phyloP scores from a whole-genome alignment of 2,113 vertebrate species.

The Ailuropoda melanoleuca region DNA sequence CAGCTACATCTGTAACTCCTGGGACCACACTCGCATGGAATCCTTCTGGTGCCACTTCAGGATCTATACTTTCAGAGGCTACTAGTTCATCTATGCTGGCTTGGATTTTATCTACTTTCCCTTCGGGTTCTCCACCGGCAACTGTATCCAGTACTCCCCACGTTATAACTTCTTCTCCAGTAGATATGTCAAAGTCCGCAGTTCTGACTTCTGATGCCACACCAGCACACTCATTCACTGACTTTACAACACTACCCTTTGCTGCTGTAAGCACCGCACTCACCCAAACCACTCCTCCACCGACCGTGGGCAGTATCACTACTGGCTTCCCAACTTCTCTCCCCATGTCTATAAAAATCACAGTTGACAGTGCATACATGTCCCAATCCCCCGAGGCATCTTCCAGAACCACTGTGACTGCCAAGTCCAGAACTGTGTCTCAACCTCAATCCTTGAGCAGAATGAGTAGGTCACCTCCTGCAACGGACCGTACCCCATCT shows the following conservation, averaged over 20 bases:
- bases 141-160: not conserved
- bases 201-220: slow-evolving; percentile 5
- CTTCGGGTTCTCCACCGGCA: not conserved
- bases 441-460: not conserved
- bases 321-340: not conserved
- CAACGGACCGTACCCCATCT: not conserved
- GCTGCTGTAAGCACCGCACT: not conserved
- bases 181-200: not conserved
- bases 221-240: not conserved
- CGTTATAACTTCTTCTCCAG: not conserved
- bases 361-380: not conserved
- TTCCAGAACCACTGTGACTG: slow-evolving; percentile 1
- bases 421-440: slow-evolving; percentile 23
- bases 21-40: not conserved
- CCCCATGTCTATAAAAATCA: not conserved
- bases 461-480: slow-evolving; percentile 21
- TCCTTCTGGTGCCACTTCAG: not conserved
- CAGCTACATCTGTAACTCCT: not conserved
- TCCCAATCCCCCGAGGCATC: not conserved
- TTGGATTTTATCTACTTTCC: slow-evolving; percentile 32
- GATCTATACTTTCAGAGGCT: slow-evolving; percentile 15
- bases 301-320: not conserved
- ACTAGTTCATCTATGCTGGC: not conserved
- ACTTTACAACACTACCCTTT: slow-evolving; percentile 4
- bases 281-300: not conserved